Evolutionary conservation across 2,888 invertebrate species (phyloP), one percentile per base, ranked within the genome.

Genomic region (Aelia acuminata): DNA sequence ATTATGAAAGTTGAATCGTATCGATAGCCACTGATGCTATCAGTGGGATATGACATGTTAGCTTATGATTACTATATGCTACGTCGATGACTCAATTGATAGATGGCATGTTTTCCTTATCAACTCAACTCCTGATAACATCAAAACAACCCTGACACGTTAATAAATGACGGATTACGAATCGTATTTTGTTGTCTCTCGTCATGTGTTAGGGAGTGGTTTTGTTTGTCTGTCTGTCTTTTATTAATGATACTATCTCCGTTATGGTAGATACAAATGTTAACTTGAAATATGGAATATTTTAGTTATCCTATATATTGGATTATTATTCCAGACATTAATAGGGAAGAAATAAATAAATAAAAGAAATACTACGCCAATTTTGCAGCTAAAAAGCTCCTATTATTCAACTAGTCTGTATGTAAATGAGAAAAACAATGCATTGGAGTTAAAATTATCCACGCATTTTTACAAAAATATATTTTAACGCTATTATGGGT

Each of bases 81-180:
- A 0, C 63, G 1, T 31, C 63, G 63, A 70, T 70, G 63, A 70
- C 63, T 70, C 63, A 70, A 70, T 70, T 70, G 63, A 70, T 70
- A 70, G 63, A 70, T 70, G 35, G 15, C 31, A 70, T 35, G 63
- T 35, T 70, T 70, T 35, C 63, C 4, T 70, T 70, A 70, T 70
- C 63, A 70, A 7, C 3, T 15, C 15, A 20, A n/a, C 3, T 2
- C 31, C 1, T 35, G 63, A 70, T 70, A 70, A 70, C 8, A 70
- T 70, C 63, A 70, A 31, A 70, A 70, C 63, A 70, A 70, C 18
- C 57, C 18, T 70, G 63, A 70, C 63, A 70, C 35, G 63, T 70
- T 70, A 70, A 70, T 70, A 70, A 70, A 70, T 35, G 63, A 70
- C 63, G 31, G 63, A 70, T 70, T 70, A 70, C 35, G 31, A 35